phyloP scores from a whole-genome alignment of 2,888 invertebrate genomes.

The Rhyacophila evoluta region DNA sequence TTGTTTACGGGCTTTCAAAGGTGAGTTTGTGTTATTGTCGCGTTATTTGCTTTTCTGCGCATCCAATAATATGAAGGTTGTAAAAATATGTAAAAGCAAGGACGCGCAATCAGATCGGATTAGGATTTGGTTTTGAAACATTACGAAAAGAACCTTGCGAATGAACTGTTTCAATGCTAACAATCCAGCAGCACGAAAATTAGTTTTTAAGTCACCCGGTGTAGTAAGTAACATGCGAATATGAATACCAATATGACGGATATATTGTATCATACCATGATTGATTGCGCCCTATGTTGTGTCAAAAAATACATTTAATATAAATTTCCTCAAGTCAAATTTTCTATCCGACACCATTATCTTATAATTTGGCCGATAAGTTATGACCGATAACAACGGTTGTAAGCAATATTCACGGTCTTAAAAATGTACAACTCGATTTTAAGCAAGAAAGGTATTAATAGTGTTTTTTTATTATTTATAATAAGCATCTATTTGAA shows the following conservation, averaged over 20 bases:
- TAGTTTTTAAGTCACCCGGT: neutral
- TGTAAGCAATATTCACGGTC: too few species aligned
- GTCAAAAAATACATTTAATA: too few species aligned
- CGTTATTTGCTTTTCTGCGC: neutral
- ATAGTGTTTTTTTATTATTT: too few species aligned
- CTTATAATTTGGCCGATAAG: too few species aligned
- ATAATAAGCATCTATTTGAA: too few species aligned
- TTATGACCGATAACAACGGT: too few species aligned
- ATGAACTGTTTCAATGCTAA: constrained; percentile 14
- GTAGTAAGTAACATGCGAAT: neutral
- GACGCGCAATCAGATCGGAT: neutral
- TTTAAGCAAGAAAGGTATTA: too few species aligned
- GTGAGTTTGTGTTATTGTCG: neutral
- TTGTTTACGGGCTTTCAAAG: neutral
- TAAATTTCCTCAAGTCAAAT: too few species aligned
- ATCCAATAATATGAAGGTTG: neutral
- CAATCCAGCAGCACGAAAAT: neutral
- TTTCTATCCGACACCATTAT: too few species aligned
- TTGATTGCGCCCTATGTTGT: too few species aligned
- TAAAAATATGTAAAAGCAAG: constrained; percentile 16
- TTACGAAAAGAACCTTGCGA: neutral
- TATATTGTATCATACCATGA: neutral
- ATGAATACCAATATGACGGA: neutral
- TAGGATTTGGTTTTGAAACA: neutral
- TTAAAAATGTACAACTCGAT: too few species aligned